Conservation (phyloP, 2,888 invertebrate genomes). For the Unio pictorum region DNA sequence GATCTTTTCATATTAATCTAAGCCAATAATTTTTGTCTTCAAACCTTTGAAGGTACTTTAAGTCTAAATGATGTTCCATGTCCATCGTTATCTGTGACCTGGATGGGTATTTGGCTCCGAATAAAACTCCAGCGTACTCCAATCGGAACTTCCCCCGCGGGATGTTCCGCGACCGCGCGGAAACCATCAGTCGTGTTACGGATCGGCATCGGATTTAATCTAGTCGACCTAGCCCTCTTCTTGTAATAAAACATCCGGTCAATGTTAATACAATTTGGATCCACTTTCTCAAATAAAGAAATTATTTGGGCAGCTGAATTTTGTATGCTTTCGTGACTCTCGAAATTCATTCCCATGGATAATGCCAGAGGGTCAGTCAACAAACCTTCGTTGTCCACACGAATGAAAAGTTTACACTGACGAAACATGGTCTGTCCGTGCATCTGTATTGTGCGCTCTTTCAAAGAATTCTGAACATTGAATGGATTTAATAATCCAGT, state of each 20-base stretch:
- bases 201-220: constrained; percentile 28
- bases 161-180: constrained; percentile 34
- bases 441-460: too few species aligned
- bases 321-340: constrained; percentile 35
- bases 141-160: constrained; percentile 29
- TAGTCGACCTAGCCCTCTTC: constrained; percentile 25
- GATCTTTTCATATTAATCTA: too few species aligned
- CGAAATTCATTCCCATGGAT: constrained; percentile 32
- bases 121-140: constrained; percentile 21
- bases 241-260: constrained; percentile 28
- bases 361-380: constrained; percentile 23
- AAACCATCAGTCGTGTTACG: constrained; percentile 30
- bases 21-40: too few species aligned
- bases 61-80: too few species aligned
- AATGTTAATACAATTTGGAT: constrained; percentile 12
- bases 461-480: too few species aligned
- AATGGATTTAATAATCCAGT: too few species aligned
- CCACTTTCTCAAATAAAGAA: constrained; percentile 10
- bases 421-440: constrained; percentile 12
- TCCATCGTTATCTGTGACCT: too few species aligned
- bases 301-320: constrained; percentile 25
- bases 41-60: too few species aligned
- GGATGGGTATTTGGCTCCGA: too few species aligned
- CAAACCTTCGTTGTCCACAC: constrained; percentile 25
- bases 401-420: constrained; percentile 24